Base-by-base conservation (phyloP, 2,113 vertebrate species). In the Sylvia atricapilla region DNA sequence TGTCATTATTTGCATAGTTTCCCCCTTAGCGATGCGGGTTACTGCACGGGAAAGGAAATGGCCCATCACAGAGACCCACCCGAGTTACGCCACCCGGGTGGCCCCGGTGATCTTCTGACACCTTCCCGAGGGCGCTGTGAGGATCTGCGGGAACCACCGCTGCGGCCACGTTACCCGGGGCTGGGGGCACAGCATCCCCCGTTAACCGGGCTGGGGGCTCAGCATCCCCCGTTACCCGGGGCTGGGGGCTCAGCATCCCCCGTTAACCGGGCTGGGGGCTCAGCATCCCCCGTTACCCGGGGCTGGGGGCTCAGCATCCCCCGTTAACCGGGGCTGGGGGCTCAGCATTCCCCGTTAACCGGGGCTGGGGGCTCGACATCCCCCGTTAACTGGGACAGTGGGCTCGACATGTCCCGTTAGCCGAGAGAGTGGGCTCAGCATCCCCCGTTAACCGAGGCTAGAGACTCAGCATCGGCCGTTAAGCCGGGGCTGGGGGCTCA, bases 341-440 rank as follows among this genome's bases (percentile, higher is more conserved):
- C 10, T 41, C 63, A 17, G 35, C 18, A 16, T 1, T 0, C 12
- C 25, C n/a, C 27, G 21, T 37, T 25, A 56, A 0, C 27, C 7
- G 4, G 39, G 25, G 9, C n/a, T 3, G 8, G 0, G 0, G 14
- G 6, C 5, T 35, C 72, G 18, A 11, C 25, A 46, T 5, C 3
- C 5, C 9, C 28, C 13, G 2, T 44, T 31, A 44, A 0, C 31
- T 7, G 2, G 9, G 7, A 2, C 31, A 11, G 47, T 11, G 23
- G 12, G 47, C 23, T 8, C 47, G 23, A 22, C 47, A 47, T 47
- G 3, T 12, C 21, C 47, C 47, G 47, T 23, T 25, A 50, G 3
- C 49, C 49, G 25, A 25, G 49, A n/a, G n/a, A n/a, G n/a, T n/a
- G n/a, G 9, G 15, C 7, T 52, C 58, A 3, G 19, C 22, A 13